Evolutionary conservation across 2,888 invertebrate species (phyloP), one percentile per base, ranked within the genome.

Genomic region (Mythimna loreyi): DNA sequence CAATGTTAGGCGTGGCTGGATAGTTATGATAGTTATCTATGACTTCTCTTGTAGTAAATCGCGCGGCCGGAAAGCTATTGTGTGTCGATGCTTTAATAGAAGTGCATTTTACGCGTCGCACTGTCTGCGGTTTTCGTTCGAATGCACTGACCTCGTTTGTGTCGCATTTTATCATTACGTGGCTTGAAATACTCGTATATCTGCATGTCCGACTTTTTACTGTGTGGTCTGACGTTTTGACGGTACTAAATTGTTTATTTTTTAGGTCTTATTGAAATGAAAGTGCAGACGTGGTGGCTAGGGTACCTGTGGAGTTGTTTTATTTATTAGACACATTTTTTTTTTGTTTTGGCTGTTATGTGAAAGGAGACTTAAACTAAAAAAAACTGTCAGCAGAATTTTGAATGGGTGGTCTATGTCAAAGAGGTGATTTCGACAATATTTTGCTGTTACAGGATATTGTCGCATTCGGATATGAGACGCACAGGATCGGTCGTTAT

Each of bases 81-180:
- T 79, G 56, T 76, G 67, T 58, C 33, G 47, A 23, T 53, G 55
- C 67, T 55, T 57, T 79, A 74, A 78, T 65, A 68, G 72, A 67
- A 74, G 56, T 53, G 75, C 59, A 71, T 67, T 77, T 45, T n/a
- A 45, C 57, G 74, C 82, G 80, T 79, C 79, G 70, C 68, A 67
- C 75, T 70, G 83, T 82, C 83, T 83, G 83, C 82, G 84, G 84
- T 83, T 83, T 83, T 82, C 82, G 63, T 83, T 75, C 76, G 74
- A 84, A 80, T 77, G 72, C 79, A 72, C 75, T 79, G 82, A 45
- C 83, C 82, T 76, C 71, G 50, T 80, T 84, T 64, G 53, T 55
- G 62, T 61, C 28, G 71, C 57, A 70, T 79, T 79, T 81, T 83
- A 59, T 71, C 66, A 76, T 83, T 83, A 72, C 60, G 63, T 72